Evolutionary conservation across 2,888 invertebrate species (phyloP).

Genomic region (Lypha dubia): DNA sequence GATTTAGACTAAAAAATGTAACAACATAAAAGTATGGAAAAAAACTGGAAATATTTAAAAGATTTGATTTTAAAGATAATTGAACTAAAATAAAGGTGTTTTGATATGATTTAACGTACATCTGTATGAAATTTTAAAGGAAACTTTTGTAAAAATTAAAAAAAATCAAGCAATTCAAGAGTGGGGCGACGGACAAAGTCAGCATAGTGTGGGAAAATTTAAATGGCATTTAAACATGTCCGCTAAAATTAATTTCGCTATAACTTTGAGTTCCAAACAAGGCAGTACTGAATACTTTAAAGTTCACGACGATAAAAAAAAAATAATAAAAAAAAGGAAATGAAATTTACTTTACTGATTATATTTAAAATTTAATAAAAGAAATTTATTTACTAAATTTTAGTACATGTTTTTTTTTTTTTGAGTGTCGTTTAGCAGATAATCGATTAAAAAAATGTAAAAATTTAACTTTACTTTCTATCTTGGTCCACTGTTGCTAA

Average conservation of each 20-base stretch:
- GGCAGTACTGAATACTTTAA: not conserved
- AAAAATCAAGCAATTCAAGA: not conserved
- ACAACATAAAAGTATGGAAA: not conserved
- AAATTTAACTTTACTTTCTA: no score
- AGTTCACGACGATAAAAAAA: no score
- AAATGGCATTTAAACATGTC: not conserved
- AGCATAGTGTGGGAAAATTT: not conserved
- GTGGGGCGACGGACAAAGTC: not conserved
- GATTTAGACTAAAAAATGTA: not conserved
- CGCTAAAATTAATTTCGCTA: not conserved
- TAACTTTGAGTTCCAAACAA: not conserved
- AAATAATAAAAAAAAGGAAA: no score
- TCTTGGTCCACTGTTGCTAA: no score
- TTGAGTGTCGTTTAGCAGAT: no score
- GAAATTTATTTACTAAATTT: no score
- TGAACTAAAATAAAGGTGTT: conserved; percentile 11
- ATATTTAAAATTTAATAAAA: no score
- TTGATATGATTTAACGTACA: conserved; percentile 15
- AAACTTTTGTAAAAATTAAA: not conserved
- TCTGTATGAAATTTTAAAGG: not conserved
- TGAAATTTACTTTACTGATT: no score
- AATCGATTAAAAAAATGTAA: no score
- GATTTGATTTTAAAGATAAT: conserved; percentile 28
- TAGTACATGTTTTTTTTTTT: no score
- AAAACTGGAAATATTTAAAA: conserved; percentile 29